Conservation (phyloP, 2,888 invertebrate species). For the Phengaris alcon region DNA sequence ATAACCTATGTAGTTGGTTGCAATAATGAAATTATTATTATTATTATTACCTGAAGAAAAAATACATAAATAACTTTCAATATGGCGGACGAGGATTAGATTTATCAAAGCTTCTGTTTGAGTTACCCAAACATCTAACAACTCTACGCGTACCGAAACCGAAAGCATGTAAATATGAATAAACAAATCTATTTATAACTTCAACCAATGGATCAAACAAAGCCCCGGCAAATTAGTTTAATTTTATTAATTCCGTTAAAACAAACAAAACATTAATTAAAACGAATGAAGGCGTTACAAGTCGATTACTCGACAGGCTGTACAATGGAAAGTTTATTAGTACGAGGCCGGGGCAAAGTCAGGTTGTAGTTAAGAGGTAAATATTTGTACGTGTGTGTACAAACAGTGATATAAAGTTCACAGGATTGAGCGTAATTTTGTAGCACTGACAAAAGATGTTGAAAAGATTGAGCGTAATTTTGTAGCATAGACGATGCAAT, state of each 20-base stretch:
- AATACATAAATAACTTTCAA: too few species aligned
- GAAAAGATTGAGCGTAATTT: background rate
- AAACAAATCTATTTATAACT: background rate
- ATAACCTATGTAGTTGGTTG: too few species aligned
- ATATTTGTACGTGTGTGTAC: conserved; percentile 70
- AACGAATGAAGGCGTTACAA: conserved; percentile 47
- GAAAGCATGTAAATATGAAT: background rate
- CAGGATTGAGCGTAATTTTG: background rate
- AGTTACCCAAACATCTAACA: too few species aligned
- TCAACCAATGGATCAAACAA: background rate
- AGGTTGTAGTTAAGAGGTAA: conserved; percentile 72
- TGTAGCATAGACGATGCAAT: background rate
- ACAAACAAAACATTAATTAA: conserved; percentile 46
- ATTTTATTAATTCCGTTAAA: conserved; percentile 20
- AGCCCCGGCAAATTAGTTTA: conserved; percentile 4
- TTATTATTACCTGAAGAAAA: too few species aligned
- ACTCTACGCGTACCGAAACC: background rate
- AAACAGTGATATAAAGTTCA: conserved; percentile 26
- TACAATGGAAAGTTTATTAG: conserved; percentile 72
- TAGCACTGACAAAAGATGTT: background rate
- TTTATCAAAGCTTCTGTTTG: too few species aligned
- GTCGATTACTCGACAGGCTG: conserved; percentile 48
- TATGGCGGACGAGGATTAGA: too few species aligned
- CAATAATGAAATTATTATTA: too few species aligned
- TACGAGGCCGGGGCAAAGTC: conserved; percentile 66